Evolutionary conservation across 2,888 invertebrate genomes (phyloP).

Genomic region (Calameuta filiformis): DNA sequence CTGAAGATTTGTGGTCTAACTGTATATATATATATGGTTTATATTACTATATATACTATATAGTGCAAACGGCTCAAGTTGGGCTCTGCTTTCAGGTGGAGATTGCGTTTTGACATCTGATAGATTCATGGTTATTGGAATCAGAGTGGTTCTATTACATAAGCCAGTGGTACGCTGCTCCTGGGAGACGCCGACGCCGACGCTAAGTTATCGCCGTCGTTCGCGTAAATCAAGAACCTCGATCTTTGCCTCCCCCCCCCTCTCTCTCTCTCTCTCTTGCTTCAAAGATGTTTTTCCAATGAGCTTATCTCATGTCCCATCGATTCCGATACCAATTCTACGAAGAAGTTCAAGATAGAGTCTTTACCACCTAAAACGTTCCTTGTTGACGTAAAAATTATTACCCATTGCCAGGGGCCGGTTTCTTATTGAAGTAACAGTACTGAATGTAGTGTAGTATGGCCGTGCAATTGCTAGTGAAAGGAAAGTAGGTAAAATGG

Average conservation of each 20-base stretch:
- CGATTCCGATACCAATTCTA: background rate
- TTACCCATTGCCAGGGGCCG: background rate
- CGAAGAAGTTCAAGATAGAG: background rate
- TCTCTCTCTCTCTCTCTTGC: conserved; percentile 24
- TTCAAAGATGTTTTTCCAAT: conserved; percentile 38
- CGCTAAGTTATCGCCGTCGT: conserved; percentile 51
- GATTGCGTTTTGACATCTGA: conserved; percentile 80
- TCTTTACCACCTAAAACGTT: background rate
- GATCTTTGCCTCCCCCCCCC: conserved; percentile 19
- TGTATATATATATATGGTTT: conserved; percentile 25
- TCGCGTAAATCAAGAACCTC: conserved; percentile 52
- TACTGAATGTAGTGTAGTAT: background rate
- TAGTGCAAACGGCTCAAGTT: conserved; percentile 59
- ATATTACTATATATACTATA: conserved; percentile 68
- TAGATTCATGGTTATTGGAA: conserved; percentile 85
- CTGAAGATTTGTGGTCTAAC: conserved; percentile 56
- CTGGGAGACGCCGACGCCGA: conserved; percentile 8
- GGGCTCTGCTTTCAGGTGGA: conserved; percentile 68
- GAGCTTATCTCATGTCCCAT: background rate
- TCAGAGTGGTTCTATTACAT: conserved; percentile 65
- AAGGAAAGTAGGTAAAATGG: background rate
- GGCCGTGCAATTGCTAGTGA: background rate
- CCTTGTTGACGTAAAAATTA: background rate
- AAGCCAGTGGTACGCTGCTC: conserved; percentile 24
- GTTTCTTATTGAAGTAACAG: no score